Conservation (phyloP, 2,888 invertebrate species). For the Ophion ellenae region DNA sequence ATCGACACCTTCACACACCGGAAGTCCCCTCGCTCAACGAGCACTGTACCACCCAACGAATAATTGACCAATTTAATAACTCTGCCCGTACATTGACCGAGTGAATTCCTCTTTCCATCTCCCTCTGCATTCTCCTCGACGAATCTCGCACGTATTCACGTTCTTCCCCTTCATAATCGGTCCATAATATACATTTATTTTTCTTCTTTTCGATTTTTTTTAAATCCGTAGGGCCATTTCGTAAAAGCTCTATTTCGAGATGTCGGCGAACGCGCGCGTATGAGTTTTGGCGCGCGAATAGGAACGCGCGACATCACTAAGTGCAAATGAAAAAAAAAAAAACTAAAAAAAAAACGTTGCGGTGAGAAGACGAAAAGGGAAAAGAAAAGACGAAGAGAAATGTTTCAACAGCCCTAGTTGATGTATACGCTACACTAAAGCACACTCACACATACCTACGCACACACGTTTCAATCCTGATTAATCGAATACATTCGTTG, state of each 20-base stretch:
- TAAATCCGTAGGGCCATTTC: neutral
- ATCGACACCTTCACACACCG: neutral
- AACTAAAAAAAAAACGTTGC: neutral
- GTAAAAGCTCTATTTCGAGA: neutral
- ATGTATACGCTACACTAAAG: too few species aligned
- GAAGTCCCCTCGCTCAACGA: neutral
- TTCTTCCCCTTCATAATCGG: neutral
- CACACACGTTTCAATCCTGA: slow-evolving; percentile 35
- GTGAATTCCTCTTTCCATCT: neutral
- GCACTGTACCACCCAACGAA: neutral
- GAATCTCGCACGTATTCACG: neutral
- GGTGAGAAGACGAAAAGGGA: neutral
- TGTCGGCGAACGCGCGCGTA: neutral
- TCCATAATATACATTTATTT: neutral
- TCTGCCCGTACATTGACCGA: neutral
- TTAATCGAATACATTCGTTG: slow-evolving; percentile 48
- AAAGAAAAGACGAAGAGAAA: neutral
- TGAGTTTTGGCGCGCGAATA: neutral
- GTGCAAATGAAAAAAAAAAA: neutral
- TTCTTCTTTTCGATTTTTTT: slow-evolving; percentile 36
- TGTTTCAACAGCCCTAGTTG: slow-evolving; percentile 37
- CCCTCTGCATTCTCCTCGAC: neutral
- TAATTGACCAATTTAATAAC: neutral
- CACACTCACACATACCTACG: neutral
- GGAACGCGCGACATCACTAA: neutral